These are phyloP conservation scores for Dasyprocta punctata DNA, from an alignment of 2,113 vertebrate genomes.

Conservation along the genomic window DNA sequence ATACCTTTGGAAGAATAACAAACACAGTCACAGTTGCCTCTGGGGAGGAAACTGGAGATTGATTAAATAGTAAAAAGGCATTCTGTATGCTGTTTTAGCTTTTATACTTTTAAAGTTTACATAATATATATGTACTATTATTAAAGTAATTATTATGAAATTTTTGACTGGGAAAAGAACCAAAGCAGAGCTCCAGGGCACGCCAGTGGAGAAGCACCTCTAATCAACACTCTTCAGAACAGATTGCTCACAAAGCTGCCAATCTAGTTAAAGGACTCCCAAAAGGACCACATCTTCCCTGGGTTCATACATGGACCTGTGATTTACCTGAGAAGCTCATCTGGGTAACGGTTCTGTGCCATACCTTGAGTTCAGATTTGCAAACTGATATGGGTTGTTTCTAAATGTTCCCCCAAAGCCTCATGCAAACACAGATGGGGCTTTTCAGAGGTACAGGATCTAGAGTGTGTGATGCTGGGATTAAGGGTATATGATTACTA, in stretches of 20 bases:
- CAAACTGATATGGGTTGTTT: background rate
- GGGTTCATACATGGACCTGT: background rate
- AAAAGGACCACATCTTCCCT: background rate
- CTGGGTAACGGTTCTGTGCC: background rate
- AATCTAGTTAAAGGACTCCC: background rate
- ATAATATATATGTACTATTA: background rate
- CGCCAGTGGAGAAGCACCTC: background rate
- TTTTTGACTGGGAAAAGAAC: background rate
- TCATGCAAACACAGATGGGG: background rate
- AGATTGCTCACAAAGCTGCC: background rate
- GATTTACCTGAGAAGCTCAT: background rate
- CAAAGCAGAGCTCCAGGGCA: background rate
- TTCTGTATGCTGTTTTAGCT: conserved; percentile 4
- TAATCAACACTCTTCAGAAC: background rate
- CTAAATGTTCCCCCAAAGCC: background rate
- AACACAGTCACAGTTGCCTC: background rate
- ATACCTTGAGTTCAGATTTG: background rate
- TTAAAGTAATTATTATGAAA: background rate
- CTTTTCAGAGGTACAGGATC: background rate
- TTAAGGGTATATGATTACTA: background rate
- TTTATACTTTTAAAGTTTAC: background rate
- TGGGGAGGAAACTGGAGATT: background rate
- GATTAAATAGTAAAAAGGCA: background rate
- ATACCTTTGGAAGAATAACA: background rate
- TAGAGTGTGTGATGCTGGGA: background rate